These are phyloP conservation scores for Boulengerochromis microlepis DNA, from an alignment of 2,113 vertebrate species.

Conservation along the genomic window DNA sequence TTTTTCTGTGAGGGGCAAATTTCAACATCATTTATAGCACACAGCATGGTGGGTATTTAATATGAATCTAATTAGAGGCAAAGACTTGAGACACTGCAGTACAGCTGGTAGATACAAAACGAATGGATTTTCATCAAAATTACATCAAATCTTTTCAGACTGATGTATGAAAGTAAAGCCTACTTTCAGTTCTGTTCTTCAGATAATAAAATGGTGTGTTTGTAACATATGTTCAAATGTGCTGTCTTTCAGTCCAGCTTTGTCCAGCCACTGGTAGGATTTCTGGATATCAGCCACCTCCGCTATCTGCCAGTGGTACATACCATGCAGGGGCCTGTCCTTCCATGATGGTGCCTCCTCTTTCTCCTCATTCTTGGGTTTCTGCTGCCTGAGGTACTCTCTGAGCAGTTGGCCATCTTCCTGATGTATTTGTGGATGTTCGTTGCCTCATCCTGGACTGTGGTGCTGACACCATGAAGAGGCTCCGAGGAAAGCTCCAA, in stretches of 20 bases:
- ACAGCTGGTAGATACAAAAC: background rate
- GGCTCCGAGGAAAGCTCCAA: background rate
- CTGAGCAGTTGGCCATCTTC: background rate
- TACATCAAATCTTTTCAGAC: background rate
- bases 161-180: background rate
- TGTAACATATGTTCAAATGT: background rate
- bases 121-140: background rate
- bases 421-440: background rate
- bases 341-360: background rate
- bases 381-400: background rate
- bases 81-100: background rate
- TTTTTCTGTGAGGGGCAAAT: background rate
- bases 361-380: background rate
- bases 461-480: background rate
- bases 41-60: background rate
- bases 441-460: background rate
- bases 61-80: background rate
- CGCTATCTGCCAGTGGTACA: background rate
- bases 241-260: background rate
- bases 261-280: background rate
- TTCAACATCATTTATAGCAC: background rate
- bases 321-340: background rate
- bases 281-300: background rate
- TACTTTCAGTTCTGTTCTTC: background rate
- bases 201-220: background rate